A percentile compares a stretch with the other conserved stretches of the same genome.
Evolutionary conservation across 2,113 vertebrate genomes (phyloP).

Genomic region (Narcine bancroftii): DNA sequence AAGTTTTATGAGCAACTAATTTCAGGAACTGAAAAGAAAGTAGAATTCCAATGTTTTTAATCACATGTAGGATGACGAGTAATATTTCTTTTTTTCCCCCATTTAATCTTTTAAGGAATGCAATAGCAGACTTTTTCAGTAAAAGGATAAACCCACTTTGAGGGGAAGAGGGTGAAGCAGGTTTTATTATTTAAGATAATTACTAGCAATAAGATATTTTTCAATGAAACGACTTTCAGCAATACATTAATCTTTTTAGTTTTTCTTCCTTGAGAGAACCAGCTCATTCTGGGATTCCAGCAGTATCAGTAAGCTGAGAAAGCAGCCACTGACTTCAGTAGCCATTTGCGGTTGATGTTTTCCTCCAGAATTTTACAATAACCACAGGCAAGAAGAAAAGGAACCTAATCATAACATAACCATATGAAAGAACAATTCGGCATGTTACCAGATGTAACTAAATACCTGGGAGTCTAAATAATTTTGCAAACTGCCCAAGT

Average conservation of each 20-base stretch:
- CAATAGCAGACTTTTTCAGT: background rate
- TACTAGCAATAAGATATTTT: background rate
- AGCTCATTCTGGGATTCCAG: background rate
- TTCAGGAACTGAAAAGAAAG: background rate
- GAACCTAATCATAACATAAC: background rate
- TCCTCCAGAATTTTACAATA: background rate
- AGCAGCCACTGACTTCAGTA: background rate
- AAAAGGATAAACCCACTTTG: background rate
- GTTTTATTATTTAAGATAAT: too few relatives aligned
- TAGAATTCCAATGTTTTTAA: background rate
- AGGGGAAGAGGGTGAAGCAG: too few relatives aligned
- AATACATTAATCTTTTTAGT: background rate
- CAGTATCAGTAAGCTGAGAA: background rate
- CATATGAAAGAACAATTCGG: background rate
- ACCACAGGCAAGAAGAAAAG: background rate
- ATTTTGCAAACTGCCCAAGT: background rate
- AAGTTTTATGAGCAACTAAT: background rate
- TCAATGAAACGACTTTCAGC: background rate
- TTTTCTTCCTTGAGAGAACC: background rate
- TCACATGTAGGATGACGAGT: background rate
- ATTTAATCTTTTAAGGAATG: background rate
- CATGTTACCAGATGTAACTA: background rate
- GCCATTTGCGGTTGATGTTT: background rate
- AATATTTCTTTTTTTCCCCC: too few relatives aligned
- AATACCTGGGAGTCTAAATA: background rate